A percentile compares a stretch with the other conserved stretches of the same genome.
Conservation (phyloP, 2,797 vertebrate genomes). For the Rallus crepitans region DNA sequence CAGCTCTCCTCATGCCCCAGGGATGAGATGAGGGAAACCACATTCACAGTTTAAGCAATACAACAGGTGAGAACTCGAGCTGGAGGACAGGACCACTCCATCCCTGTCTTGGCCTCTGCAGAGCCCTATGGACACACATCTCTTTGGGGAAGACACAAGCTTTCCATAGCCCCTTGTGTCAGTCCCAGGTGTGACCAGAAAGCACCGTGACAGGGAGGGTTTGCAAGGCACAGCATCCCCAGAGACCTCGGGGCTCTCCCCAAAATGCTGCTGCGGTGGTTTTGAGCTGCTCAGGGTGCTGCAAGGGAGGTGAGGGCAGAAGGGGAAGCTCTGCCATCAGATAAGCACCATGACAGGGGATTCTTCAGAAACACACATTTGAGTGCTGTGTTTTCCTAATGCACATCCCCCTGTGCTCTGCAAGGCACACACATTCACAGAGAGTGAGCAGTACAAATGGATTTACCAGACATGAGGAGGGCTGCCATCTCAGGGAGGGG, state of each 20-base stretch:
- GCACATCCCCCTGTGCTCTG: neutral
- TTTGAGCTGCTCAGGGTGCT: neutral
- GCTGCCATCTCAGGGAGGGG: neutral
- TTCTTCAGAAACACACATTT: neutral
- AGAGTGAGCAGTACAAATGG: neutral
- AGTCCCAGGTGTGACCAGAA: neutral
- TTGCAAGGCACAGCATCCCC: neutral
- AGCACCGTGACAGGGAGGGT: neutral
- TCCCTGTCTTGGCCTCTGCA: neutral
- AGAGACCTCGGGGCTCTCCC: rapidly evolving
- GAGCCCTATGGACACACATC: rapidly evolving
- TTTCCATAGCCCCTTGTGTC: neutral
- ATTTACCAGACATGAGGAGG: neutral
- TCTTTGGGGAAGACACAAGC: neutral
- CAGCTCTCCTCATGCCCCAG: neutral
- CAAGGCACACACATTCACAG: neutral
- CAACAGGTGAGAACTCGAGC: neutral
- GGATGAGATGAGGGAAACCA: neutral
- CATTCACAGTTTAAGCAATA: neutral
- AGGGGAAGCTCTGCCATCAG: neutral
- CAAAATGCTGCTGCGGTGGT: neutral
- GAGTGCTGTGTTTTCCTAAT: neutral
- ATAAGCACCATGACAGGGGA: neutral
- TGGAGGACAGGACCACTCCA: neutral
- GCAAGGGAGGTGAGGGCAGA: neutral